Evolutionary conservation across 1,140 invertebrate species (phyloP).

Genomic region (Atta texana): DNA sequence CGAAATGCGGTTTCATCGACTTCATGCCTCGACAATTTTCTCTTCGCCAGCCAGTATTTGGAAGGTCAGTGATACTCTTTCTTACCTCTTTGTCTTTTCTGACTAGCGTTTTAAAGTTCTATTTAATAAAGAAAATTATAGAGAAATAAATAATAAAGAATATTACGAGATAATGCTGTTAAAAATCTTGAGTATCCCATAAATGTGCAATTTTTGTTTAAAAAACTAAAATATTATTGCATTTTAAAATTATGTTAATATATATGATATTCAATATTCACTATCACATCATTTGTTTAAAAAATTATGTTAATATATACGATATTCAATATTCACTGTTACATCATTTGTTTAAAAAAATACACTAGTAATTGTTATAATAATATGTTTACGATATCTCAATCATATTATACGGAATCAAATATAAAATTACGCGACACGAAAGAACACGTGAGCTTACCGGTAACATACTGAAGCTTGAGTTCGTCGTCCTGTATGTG

Average conservation of each 20-base stretch:
- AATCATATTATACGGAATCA: background rate
- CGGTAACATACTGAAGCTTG: constrained; percentile 76
- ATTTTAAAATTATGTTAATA: too few relatives aligned
- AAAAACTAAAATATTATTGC: too few relatives aligned
- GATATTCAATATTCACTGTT: background rate
- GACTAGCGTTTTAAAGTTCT: too few relatives aligned
- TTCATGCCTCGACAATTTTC: constrained; percentile 20
- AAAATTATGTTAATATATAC: too few relatives aligned
- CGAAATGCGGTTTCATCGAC: constrained; percentile 41
- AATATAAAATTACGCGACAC: constrained; percentile 54
- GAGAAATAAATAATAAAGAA: too few relatives aligned
- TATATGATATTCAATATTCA: background rate
- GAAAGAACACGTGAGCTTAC: constrained; percentile 76
- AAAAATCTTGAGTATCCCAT: too few relatives aligned
- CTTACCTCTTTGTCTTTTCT: too few relatives aligned
- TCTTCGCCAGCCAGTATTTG: constrained; percentile 4
- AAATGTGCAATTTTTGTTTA: too few relatives aligned
- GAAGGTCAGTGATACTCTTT: constrained; percentile 1
- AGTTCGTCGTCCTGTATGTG: constrained; percentile 71
- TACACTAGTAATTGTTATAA: background rate
- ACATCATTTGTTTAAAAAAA: background rate
- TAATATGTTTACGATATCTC: background rate
- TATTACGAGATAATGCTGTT: too few relatives aligned
- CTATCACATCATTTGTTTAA: background rate
- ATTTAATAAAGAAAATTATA: too few relatives aligned